Evolutionary conservation across 1,140 invertebrate species (phyloP).

Genomic region (Polypedilum pembai): DNA sequence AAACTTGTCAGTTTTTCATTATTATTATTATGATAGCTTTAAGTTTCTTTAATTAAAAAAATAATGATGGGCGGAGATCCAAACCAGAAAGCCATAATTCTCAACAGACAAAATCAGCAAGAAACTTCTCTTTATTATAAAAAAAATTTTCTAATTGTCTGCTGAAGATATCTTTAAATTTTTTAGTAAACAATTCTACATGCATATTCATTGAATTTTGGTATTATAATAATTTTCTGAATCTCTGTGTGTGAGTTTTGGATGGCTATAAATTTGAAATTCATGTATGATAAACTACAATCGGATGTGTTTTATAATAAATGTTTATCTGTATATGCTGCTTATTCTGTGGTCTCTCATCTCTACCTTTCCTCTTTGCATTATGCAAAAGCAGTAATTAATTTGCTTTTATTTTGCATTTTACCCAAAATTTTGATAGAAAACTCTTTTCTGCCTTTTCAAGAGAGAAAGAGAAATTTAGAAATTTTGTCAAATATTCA

Average conservation of each 20-base stretch:
- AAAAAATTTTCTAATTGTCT: no score
- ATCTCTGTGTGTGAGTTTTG: not conserved
- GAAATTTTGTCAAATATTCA: no score
- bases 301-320: not conserved
- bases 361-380: not conserved
- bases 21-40: not conserved
- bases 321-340: not conserved
- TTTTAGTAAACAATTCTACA: not conserved
- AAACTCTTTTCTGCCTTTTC: not conserved
- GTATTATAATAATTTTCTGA: not conserved
- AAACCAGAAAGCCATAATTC: no score
- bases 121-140: no score
- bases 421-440: not conserved
- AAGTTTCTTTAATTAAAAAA: no score
- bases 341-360: not conserved
- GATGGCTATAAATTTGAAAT: not conserved
- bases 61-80: no score
- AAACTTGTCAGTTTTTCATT: not conserved
- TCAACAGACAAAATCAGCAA: no score
- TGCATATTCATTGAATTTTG: conserved; percentile 15
- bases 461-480: no score
- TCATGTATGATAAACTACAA: conserved; percentile 14
- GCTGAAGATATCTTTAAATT: no score
- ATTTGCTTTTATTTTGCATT: not conserved
- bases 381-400: conserved; percentile 7